These are phyloP conservation scores for Aphaenogaster floridana DNA, from an alignment of 1,140 invertebrate genomes.

Conservation along the genomic window DNA sequence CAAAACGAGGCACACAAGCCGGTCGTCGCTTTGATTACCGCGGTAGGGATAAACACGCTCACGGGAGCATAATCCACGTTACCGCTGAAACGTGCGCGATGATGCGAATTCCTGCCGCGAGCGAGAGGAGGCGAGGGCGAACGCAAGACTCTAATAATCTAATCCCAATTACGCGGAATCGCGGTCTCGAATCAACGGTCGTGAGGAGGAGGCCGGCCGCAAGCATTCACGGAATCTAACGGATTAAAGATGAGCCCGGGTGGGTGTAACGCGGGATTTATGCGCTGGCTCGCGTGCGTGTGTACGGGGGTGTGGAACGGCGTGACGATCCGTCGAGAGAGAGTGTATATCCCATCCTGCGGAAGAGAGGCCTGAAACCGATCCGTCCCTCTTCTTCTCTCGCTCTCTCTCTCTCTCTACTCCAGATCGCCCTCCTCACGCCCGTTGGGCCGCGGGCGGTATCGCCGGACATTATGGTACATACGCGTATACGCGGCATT, in stretches of 20 bases:
- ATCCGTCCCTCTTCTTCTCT: constrained; percentile 63
- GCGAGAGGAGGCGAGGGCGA: constrained; percentile 44
- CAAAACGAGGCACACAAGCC: constrained; percentile 13
- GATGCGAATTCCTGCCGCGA: constrained; percentile 63
- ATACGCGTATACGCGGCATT: constrained; percentile 76
- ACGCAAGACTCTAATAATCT: constrained; percentile 77
- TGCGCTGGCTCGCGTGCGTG: constrained; percentile 73
- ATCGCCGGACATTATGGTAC: constrained; percentile 79
- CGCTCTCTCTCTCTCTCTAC: constrained; percentile 61
- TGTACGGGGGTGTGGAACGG: constrained; percentile 60
- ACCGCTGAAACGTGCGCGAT: constrained; percentile 38
- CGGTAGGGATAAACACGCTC: constrained; percentile 35
- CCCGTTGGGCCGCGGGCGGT: constrained; percentile 53
- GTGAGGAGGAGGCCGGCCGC: constrained; percentile 57
- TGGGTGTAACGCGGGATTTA: constrained; percentile 69
- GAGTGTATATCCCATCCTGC: constrained; percentile 66
- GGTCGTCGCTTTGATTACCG: constrained; percentile 44
- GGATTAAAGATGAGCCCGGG: constrained; percentile 66
- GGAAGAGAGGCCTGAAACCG: constrained; percentile 69
- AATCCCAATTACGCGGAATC: constrained; percentile 79
- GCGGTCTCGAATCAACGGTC: constrained; percentile 69
- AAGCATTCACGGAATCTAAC: constrained; percentile 80
- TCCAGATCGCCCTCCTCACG: constrained; percentile 56
- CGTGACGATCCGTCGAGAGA: constrained; percentile 59
- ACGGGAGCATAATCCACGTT: constrained; percentile 32